Evolutionary conservation across 2,888 invertebrate genomes (phyloP).

Genomic region (Aporophyla nigra): DNA sequence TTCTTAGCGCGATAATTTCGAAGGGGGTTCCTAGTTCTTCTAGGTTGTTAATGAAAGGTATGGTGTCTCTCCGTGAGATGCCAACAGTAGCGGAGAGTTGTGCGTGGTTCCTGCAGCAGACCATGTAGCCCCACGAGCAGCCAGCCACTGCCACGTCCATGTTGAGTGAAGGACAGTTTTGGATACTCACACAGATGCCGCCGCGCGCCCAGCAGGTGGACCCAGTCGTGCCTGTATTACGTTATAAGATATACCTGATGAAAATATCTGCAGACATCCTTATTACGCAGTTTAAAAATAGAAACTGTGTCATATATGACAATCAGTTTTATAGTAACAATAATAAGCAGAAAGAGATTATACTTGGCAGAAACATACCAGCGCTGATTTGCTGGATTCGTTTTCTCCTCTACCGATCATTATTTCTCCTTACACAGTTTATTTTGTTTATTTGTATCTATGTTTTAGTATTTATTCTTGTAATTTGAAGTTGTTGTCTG

Average conservation of each 20-base stretch:
- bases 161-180: slow-evolving; percentile 65
- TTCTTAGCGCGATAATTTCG: slow-evolving; percentile 61
- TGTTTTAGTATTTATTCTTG: no score
- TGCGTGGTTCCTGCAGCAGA: slow-evolving; percentile 75
- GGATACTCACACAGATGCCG: slow-evolving; percentile 75
- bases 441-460: no score
- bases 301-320: neutral
- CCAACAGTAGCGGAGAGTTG: slow-evolving; percentile 65
- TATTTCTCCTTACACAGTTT: no score
- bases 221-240: slow-evolving; percentile 67
- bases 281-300: neutral
- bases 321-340: no score
- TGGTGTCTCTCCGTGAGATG: slow-evolving; percentile 32
- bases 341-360: no score
- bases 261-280: neutral
- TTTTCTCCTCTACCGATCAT: no score
- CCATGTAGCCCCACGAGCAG: slow-evolving; percentile 72
- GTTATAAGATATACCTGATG: neutral
- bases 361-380: no score
- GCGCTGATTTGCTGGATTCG: no score
- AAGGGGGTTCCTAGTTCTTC: slow-evolving; percentile 63
- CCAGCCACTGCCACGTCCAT: slow-evolving; percentile 75
- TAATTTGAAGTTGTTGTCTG: no score
- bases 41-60: slow-evolving; percentile 39
- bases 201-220: slow-evolving; percentile 82